Percentiles rank a stretch among this genome's conserved stretches.
phyloP scores from a whole-genome alignment of 2,113 vertebrate species.

The Bufo bufo region DNA sequence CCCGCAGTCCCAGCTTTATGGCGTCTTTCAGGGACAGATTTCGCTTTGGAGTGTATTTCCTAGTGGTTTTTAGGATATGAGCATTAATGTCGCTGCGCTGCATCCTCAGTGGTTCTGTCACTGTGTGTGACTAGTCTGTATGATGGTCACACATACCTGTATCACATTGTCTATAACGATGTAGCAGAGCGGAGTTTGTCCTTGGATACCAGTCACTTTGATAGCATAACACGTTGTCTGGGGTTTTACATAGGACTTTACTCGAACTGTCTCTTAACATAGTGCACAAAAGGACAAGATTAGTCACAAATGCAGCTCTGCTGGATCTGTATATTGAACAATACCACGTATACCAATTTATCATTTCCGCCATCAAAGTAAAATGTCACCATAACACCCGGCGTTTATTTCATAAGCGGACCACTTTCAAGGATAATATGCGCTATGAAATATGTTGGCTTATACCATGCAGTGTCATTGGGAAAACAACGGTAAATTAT shows the following conservation, averaged over 20 bases:
- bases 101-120: background rate
- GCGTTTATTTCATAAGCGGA: background rate
- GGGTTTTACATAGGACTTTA: background rate
- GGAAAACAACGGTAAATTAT: background rate
- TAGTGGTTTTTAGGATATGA: background rate
- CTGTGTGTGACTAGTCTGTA: background rate
- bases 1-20: background rate
- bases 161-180: background rate
- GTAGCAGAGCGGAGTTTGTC: background rate
- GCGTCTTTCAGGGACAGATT: background rate
- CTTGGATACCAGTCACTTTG: background rate
- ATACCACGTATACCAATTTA: background rate
- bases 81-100: background rate
- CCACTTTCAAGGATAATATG: background rate
- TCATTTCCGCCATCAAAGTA: background rate
- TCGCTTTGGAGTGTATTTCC: background rate
- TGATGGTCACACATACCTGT: background rate
- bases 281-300: background rate
- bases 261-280: too few relatives aligned
- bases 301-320: background rate
- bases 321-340: background rate
- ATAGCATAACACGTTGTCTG: background rate
- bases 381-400: background rate
- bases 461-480: background rate
- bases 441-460: background rate